phyloP scores from a whole-genome alignment of 2,888 invertebrate genomes.

The Laspeyria flexula region DNA sequence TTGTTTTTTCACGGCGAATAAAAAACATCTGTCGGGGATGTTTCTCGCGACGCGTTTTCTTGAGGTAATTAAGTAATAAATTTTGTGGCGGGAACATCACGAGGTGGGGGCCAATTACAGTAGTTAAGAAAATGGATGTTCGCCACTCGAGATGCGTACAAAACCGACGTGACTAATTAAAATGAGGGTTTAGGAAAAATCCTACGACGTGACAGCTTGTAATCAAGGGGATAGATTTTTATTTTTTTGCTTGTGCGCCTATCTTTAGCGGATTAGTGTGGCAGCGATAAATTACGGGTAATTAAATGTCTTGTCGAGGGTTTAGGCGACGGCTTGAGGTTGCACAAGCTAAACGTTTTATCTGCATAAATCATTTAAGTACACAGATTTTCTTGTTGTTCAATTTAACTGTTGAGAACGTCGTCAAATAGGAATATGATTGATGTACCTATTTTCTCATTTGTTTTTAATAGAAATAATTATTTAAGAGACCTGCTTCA shows the following conservation, averaged over 20 bases:
- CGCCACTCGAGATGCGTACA: constrained; percentile 58
- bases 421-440: background rate
- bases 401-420: constrained; percentile 10
- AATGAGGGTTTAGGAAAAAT: constrained; percentile 83
- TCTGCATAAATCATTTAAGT: constrained; percentile 54
- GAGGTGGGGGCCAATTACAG: constrained; percentile 84
- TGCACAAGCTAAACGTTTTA: constrained; percentile 40
- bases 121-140: constrained; percentile 83
- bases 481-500: too few relatives aligned
- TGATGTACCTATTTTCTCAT: too few relatives aligned
- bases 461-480: too few relatives aligned
- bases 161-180: constrained; percentile 80
- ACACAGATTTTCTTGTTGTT: constrained; percentile 39
- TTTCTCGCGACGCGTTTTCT: constrained; percentile 78
- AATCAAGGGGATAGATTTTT: constrained; percentile 83
- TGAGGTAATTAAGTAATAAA: constrained; percentile 87
- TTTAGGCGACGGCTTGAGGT: constrained; percentile 43
- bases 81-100: constrained; percentile 81
- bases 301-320: constrained; percentile 79
- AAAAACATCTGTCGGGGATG: constrained; percentile 82
- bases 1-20: constrained; percentile 83
- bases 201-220: constrained; percentile 84
- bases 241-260: constrained; percentile 62
- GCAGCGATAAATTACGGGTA: constrained; percentile 79
- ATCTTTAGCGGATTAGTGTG: constrained; percentile 76